Evolutionary conservation across 2,888 invertebrate genomes (phyloP).

Genomic region (Trichopria drosophilae): DNA sequence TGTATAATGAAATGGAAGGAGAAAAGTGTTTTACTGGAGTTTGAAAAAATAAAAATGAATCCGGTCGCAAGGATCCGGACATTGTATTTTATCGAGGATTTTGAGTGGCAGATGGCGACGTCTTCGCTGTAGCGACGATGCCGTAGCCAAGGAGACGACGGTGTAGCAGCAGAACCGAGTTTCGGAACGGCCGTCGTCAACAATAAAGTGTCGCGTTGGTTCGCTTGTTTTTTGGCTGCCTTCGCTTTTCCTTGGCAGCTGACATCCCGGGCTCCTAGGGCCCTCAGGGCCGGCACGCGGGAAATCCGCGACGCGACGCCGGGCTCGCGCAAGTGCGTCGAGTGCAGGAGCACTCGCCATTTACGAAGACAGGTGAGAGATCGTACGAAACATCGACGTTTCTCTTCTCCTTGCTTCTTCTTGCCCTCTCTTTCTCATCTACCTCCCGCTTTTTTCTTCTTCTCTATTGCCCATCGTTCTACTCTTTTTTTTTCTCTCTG

Average conservation of each 20-base stretch:
- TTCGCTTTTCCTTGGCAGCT: constrained; percentile 39
- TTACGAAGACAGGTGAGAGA: constrained; percentile 55
- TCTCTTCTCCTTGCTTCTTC: neutral
- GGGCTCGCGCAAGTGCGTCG: constrained; percentile 42
- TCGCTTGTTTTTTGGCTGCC: constrained; percentile 41
- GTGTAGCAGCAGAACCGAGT: constrained; percentile 56
- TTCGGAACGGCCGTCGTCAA: constrained; percentile 48
- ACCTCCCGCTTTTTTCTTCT: neutral
- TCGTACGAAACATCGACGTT: constrained; percentile 18
- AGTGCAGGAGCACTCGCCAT: constrained; percentile 46
- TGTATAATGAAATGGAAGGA: too few relatives aligned
- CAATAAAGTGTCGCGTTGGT: constrained; percentile 43
- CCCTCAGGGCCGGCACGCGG: constrained; percentile 36
- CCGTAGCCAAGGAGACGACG: constrained; percentile 58
- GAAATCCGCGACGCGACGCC: constrained; percentile 39
- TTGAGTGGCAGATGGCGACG: too few relatives aligned
- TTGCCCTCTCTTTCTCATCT: neutral
- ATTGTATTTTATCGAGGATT: too few relatives aligned
- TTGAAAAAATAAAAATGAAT: too few relatives aligned
- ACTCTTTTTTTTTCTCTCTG: neutral
- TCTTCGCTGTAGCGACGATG: constrained; percentile 52
- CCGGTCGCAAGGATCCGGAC: too few relatives aligned
- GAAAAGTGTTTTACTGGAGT: too few relatives aligned
- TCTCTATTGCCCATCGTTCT: neutral
- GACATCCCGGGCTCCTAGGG: constrained; percentile 50